Percentiles rank a stretch among this genome's conserved stretches.
Evolutionary conservation across 2,888 invertebrate genomes (phyloP).

Genomic region (Dasysyrphus tricinctus): DNA sequence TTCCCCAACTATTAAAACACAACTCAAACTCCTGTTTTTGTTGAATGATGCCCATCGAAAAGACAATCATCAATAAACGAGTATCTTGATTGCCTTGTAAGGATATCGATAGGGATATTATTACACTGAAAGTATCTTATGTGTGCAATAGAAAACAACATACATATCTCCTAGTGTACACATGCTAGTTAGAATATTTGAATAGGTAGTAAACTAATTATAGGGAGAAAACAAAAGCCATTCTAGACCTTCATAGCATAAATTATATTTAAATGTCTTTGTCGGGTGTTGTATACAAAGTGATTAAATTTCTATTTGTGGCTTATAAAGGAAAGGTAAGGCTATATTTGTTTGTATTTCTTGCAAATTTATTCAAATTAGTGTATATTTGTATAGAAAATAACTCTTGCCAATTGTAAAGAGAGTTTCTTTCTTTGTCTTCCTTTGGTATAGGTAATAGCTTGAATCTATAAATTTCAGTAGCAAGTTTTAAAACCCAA

Average conservation of each 20-base stretch:
- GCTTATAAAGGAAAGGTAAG: too few relatives aligned
- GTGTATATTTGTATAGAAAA: too few relatives aligned
- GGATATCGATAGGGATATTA: background rate
- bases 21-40: background rate
- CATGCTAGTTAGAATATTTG: background rate
- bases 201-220: background rate
- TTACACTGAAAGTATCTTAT: too few relatives aligned
- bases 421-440: too few relatives aligned
- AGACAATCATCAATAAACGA: background rate
- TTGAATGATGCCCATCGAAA: background rate
- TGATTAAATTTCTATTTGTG: background rate
- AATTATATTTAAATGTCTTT: background rate
- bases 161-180: background rate
- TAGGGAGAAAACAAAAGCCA: background rate
- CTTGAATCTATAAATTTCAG: too few relatives aligned
- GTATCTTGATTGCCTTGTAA: background rate
- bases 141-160: too few relatives aligned
- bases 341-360: too few relatives aligned
- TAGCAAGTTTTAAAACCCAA: too few relatives aligned
- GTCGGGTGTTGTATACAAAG: background rate
- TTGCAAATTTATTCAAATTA: too few relatives aligned
- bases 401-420: too few relatives aligned
- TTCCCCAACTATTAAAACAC: background rate
- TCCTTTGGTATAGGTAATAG: too few relatives aligned
- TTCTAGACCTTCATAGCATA: background rate